Conservation (phyloP, 2,113 vertebrate genomes). For the Choloepus hoffmanni region DNA sequence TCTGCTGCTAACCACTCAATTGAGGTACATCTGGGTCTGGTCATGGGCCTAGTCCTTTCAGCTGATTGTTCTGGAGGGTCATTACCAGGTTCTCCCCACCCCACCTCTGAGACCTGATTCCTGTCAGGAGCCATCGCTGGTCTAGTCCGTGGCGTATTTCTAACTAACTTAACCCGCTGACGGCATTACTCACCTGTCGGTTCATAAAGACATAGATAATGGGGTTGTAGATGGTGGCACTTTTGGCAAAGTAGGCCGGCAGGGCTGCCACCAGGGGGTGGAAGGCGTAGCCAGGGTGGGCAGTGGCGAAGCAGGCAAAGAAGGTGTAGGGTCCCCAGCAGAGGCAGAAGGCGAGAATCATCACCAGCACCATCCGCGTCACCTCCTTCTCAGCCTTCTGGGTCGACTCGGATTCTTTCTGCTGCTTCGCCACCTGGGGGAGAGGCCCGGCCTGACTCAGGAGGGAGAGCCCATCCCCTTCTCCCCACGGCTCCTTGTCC, state of each 20-base stretch:
- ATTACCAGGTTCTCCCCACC: neutral
- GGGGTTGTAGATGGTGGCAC: conserved; percentile 95
- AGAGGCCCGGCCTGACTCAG: neutral
- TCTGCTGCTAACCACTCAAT: neutral
- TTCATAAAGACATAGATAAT: conserved; percentile 96
- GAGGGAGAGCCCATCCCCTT: too few species aligned
- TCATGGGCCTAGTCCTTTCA: neutral
- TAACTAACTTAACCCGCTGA: neutral
- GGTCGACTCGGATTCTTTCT: conserved; percentile 94
- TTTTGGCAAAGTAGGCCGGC: conserved; percentile 94
- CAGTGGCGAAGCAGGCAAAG: conserved; percentile 91
- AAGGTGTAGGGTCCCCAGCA: conserved; percentile 93
- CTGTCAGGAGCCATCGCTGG: neutral
- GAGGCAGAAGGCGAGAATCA: conserved; percentile 88
- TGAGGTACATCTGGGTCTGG: neutral
- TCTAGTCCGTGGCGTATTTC: neutral
- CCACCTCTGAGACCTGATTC: neutral
- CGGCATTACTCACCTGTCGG: conserved; percentile 88
- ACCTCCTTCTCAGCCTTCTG: conserved; percentile 95
- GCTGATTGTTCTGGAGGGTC: neutral
- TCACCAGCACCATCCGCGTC: conserved; percentile 93
- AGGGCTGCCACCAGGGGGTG: conserved; percentile 91
- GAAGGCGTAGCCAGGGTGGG: conserved; percentile 92
- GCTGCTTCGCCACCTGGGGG: conserved; percentile 92
- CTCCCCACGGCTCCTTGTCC: too few species aligned